Evolutionary conservation across 2,113 vertebrate species (phyloP), one percentile per base, ranked within the genome.

Genomic region (Fulmarus glacialis): DNA sequence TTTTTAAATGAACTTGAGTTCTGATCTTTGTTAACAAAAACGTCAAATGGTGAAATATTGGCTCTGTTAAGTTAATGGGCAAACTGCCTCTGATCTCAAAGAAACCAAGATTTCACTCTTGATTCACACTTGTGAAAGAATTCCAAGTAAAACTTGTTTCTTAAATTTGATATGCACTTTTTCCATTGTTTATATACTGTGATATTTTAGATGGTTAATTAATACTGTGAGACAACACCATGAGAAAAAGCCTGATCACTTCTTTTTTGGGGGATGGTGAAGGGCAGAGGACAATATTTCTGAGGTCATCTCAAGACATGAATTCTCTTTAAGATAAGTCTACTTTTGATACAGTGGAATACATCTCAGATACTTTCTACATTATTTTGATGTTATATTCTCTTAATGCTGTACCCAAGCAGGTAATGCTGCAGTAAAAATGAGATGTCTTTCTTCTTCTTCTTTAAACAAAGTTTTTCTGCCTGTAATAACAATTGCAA

Each of bases 251-350:
- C 6, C 4, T 23, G 18, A 62, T 58, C 8, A 14, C 12, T 66
- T 32, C 30, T 38, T 17, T 8, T 16, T 56, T 29, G 0, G 2
- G 11, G 1, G 1, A 1, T 63, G 18, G 4, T 63, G 34, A 62
- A 58, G 5, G 15, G 8, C 2, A 82, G 5, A 60, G 30, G 15
- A 30, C 12, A 66, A 6, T 43, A 71, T 66, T 87, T 95, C 34
- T 40, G 56, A 74, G 45, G 45, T 55, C 15, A 50, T 59, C 20
- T 60, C 45, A 52, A 36, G 8, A 56, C 34, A 20, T 26, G 5
- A 59, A 53, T 74, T 24, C 2, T 36, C 12, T 34, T 50, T n/a
- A 72, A 92, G 20, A 48, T 23, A 73, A 87, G 4, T 24, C 17
- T 22, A 17, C 3, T 87, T 83, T 56, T 62, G n/a, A 38, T 75